These are phyloP conservation scores for Amphilophus citrinellus DNA, from an alignment of 2,113 vertebrate genomes.

Conservation along the genomic window DNA sequence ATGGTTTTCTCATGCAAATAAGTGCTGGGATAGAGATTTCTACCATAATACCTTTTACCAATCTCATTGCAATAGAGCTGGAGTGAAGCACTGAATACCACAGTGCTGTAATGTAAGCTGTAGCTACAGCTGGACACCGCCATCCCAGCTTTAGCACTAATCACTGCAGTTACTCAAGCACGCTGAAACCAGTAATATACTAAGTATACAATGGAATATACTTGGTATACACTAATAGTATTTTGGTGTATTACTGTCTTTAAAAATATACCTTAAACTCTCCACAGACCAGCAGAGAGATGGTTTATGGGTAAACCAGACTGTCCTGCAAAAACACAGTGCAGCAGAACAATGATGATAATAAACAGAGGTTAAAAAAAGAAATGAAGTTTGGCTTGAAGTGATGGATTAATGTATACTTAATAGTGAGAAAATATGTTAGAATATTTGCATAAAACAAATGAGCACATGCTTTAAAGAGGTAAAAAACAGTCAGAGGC, in stretches of 20 bases:
- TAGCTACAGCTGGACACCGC: background rate
- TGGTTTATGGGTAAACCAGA: too few relatives aligned
- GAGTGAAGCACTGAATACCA: background rate
- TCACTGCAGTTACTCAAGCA: background rate
- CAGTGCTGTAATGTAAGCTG: background rate
- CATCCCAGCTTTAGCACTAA: background rate
- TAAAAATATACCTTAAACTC: background rate
- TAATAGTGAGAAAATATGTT: background rate
- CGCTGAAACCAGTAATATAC: too few relatives aligned
- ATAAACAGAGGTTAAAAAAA: background rate
- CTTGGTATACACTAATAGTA: background rate
- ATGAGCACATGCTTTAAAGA: background rate
- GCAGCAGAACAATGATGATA: too few relatives aligned
- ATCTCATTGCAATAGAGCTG: conserved; percentile 4
- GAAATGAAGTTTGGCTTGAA: background rate
- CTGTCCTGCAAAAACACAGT: too few relatives aligned
- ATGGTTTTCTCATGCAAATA: conserved; percentile 9
- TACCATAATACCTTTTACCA: background rate
- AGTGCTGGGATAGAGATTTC: conserved; percentile 2
- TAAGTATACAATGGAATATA: background rate
- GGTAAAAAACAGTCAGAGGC: background rate
- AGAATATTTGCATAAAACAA: background rate
- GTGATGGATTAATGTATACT: background rate
- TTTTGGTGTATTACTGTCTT: background rate
- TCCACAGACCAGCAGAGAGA: background rate